These are phyloP conservation scores for Phocoena phocoena DNA, from an alignment of 2,113 vertebrate species.

Conservation along the genomic window DNA sequence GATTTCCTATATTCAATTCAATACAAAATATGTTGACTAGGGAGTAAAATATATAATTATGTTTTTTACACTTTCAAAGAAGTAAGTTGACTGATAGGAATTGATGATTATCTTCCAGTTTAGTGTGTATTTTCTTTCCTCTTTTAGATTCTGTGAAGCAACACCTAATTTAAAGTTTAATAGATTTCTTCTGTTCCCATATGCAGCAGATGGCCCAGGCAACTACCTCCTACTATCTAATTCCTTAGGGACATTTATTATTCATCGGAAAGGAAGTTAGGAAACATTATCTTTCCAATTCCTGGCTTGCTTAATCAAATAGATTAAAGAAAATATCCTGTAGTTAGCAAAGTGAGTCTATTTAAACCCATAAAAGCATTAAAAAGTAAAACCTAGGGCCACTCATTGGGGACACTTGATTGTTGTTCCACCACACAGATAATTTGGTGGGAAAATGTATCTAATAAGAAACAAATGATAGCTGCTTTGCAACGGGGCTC, in stretches of 20 bases:
- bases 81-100: constrained; percentile 61
- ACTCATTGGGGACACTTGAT: constrained; percentile 55
- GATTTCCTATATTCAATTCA: not conserved
- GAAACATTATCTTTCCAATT: constrained; percentile 83
- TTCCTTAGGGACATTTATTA: constrained; percentile 88
- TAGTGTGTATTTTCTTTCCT: constrained; percentile 75
- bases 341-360: constrained; percentile 68
- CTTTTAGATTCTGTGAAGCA: constrained; percentile 78
- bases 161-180: constrained; percentile 83
- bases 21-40: not conserved
- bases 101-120: constrained; percentile 69
- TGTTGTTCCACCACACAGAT: constrained; percentile 18
- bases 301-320: constrained; percentile 76
- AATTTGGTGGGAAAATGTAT: not conserved
- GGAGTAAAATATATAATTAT: constrained; percentile 31
- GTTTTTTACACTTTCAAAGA: constrained; percentile 65
- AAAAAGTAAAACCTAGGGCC: constrained; percentile 57
- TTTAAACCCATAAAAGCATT: constrained; percentile 65
- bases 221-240: constrained; percentile 83
- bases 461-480: constrained; percentile 34
- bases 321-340: constrained; percentile 77
- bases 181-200: constrained; percentile 79
- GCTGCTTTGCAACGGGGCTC: not conserved
- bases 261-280: constrained; percentile 86
- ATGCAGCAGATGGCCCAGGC: constrained; percentile 82